These are phyloP conservation scores for Dysmachus trigonus DNA, from an alignment of 2,888 invertebrate genomes.

Conservation along the genomic window DNA sequence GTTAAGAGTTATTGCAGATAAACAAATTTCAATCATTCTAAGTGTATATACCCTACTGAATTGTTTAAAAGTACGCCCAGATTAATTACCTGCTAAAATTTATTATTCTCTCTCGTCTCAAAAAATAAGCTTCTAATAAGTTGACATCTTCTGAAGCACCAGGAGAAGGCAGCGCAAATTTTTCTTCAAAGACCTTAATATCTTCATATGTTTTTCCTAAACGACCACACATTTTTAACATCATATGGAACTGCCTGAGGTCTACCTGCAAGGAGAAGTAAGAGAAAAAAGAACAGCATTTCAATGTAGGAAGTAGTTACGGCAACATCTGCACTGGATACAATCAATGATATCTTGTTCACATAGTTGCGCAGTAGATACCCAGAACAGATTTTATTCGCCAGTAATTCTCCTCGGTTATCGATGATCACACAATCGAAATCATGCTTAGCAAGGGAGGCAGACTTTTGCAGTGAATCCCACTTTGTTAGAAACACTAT, in stretches of 20 bases:
- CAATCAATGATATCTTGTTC: conserved; percentile 58
- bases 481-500: conserved; percentile 60
- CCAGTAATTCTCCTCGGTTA: conserved; percentile 59
- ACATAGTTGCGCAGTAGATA: conserved; percentile 61
- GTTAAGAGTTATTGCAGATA: background rate
- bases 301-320: conserved; percentile 51
- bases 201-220: conserved; percentile 56
- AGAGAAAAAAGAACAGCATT: conserved; percentile 4
- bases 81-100: conserved; percentile 60
- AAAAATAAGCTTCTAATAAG: conserved; percentile 61
- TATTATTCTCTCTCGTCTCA: conserved; percentile 60
- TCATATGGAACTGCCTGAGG: conserved; percentile 59
- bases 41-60: background rate
- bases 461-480: conserved; percentile 58
- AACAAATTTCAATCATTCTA: background rate
- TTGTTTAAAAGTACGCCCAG: background rate
- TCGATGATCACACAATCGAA: conserved; percentile 61
- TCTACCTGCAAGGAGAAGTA: conserved; percentile 55
- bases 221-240: conserved; percentile 59
- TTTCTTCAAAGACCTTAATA: conserved; percentile 57
- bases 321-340: conserved; percentile 61
- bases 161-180: conserved; percentile 56
- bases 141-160: conserved; percentile 54
- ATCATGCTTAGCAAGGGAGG: conserved; percentile 57
- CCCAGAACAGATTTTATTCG: conserved; percentile 60